Evolutionary conservation across 2,888 invertebrate species (phyloP).

Genomic region (Selenia dentaria): DNA sequence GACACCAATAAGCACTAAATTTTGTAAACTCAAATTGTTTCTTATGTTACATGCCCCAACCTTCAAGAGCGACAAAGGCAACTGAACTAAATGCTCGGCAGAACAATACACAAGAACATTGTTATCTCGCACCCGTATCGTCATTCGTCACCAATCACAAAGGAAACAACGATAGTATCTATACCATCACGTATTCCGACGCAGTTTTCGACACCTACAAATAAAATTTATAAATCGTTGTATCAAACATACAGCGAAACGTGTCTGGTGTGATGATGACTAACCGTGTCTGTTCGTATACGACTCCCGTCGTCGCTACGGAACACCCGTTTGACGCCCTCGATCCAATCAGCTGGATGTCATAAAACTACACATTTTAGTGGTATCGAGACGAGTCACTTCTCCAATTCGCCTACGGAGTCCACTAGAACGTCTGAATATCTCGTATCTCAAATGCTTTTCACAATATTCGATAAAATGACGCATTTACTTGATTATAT

Average conservation of each 20-base stretch:
- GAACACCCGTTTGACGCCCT: constrained; percentile 70
- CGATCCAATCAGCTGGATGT: constrained; percentile 75
- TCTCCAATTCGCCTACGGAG: constrained; percentile 27
- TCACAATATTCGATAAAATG: constrained; percentile 78
- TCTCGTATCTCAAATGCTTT: constrained; percentile 54
- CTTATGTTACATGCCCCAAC: constrained; percentile 35
- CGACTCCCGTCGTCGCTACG: constrained; percentile 57
- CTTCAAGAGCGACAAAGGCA: constrained; percentile 48
- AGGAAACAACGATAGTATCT: constrained; percentile 67
- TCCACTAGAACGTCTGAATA: constrained; percentile 43
- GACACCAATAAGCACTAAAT: constrained; percentile 24
- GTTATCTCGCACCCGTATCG: constrained; percentile 67
- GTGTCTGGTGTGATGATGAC: constrained; percentile 73
- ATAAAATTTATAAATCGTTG: constrained; percentile 50
- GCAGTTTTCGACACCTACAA: constrained; percentile 54
- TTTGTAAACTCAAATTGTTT: constrained; percentile 15
- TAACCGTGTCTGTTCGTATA: constrained; percentile 72
- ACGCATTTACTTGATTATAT: constrained; percentile 82
- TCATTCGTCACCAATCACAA: constrained; percentile 70
- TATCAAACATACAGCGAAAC: constrained; percentile 58
- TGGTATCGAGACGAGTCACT: constrained; percentile 36
- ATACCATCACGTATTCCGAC: constrained; percentile 60
- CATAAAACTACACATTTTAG: constrained; percentile 50
- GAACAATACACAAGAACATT: constrained; percentile 67
- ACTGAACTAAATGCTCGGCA: constrained; percentile 48